Percentiles rank a stretch among this genome's conserved stretches.
These are phyloP conservation scores for Pluvianellus socialis DNA, from an alignment of 2,113 vertebrate species.

Conservation along the genomic window DNA sequence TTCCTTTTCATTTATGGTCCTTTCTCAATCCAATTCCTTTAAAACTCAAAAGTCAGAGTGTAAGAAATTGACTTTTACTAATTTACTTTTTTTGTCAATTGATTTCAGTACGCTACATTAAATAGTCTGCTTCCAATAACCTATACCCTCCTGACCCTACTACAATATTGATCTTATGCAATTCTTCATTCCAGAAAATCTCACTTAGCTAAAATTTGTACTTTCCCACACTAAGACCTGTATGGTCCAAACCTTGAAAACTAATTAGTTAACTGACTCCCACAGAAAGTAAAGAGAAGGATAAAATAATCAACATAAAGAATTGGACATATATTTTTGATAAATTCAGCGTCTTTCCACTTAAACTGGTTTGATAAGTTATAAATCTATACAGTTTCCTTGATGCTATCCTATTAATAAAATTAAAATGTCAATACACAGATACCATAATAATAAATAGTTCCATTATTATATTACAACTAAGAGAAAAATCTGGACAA, in stretches of 20 bases:
- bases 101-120: slow-evolving; percentile 11
- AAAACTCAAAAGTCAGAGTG: not conserved
- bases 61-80: not conserved
- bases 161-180: not conserved
- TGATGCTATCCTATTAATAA: not conserved
- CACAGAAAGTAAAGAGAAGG: not conserved
- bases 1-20: not conserved
- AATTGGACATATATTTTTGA: not conserved
- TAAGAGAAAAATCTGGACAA: not conserved
- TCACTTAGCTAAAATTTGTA: not conserved
- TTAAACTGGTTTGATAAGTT: not conserved
- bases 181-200: not conserved
- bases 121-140: slow-evolving; percentile 4
- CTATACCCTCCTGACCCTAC: not conserved
- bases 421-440: not conserved
- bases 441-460: not conserved
- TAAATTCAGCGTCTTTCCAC: not conserved
- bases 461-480: not conserved
- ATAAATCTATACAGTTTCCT: not conserved
- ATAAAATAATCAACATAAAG: not conserved
- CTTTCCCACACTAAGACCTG: not conserved
- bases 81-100: slow-evolving; percentile 31
- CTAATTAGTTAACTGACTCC: not conserved
- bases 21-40: slow-evolving; percentile 2
- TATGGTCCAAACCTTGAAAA: not conserved